These are phyloP conservation scores for Acanthopleura granulata DNA, from an alignment of 2,888 invertebrate genomes.

Conservation along the genomic window DNA sequence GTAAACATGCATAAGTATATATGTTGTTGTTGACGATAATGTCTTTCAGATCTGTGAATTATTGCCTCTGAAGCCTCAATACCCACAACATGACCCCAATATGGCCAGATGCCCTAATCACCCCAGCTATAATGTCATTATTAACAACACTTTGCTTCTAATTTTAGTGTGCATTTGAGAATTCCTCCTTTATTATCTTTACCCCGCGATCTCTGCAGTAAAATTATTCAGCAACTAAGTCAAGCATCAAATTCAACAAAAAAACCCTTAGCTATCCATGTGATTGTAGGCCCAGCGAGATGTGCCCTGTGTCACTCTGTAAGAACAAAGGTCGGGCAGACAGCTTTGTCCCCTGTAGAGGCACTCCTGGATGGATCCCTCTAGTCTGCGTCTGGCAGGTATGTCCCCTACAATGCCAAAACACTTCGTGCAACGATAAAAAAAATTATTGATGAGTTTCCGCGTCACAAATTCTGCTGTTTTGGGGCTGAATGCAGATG, in stretches of 20 bases:
- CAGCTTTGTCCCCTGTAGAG: no score
- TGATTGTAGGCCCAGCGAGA: neutral
- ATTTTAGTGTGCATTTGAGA: neutral
- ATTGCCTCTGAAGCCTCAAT: no score
- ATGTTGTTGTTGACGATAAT: no score
- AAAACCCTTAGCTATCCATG: slow-evolving; percentile 3
- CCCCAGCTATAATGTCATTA: neutral
- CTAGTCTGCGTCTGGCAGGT: neutral
- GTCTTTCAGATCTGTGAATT: no score
- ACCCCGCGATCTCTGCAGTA: neutral
- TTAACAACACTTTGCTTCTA: neutral
- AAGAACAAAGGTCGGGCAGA: no score
- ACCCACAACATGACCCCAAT: no score
- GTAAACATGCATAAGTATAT: no score
- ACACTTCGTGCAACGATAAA: neutral
- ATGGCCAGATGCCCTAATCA: no score
- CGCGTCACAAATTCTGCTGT: neutral
- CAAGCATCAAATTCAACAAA: slow-evolving; percentile 12
- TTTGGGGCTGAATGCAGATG: neutral
- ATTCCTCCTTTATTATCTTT: neutral
- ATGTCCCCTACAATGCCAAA: neutral
- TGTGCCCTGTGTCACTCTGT: no score
- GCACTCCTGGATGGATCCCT: neutral
- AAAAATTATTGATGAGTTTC: neutral
- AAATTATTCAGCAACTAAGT: slow-evolving; percentile 7